phyloP scores from a whole-genome alignment of 2,113 vertebrate species.

The Cololabis saira region DNA sequence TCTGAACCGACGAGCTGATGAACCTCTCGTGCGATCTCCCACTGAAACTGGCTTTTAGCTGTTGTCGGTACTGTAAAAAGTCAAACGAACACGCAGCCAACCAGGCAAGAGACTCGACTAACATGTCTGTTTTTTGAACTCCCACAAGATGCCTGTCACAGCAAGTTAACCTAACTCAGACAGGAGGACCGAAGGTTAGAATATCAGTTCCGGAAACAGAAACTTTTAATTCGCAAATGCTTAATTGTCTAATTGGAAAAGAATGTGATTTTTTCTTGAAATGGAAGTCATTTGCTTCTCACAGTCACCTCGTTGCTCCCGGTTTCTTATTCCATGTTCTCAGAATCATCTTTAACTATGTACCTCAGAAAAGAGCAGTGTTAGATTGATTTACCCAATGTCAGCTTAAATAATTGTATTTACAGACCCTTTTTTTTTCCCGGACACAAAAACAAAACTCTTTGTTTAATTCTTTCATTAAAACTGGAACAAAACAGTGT shows the following conservation, averaged over 20 bases:
- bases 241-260: constrained; percentile 52
- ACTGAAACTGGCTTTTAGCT: constrained; percentile 42
- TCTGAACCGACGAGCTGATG: constrained; percentile 22
- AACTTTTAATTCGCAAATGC: constrained; percentile 53
- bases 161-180: constrained; percentile 60
- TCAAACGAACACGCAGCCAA: constrained; percentile 60
- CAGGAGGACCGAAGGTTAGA: constrained; percentile 35
- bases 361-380: constrained; percentile 71
- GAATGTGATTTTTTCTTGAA: constrained; percentile 54
- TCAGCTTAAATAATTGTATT: constrained; percentile 62
- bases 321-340: constrained; percentile 49
- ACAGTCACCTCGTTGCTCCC: constrained; percentile 55
- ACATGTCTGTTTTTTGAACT: constrained; percentile 57
- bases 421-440: constrained; percentile 27
- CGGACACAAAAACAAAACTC: not conserved
- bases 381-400: constrained; percentile 64
- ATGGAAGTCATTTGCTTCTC: constrained; percentile 62
- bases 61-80: constrained; percentile 74
- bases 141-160: constrained; percentile 35
- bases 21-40: constrained; percentile 28
- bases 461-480: constrained; percentile 46
- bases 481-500: constrained; percentile 62
- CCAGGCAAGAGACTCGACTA: constrained; percentile 58
- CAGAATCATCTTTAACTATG: constrained; percentile 56
- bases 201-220: constrained; percentile 7